These are phyloP conservation scores for Apamea monoglypha DNA, from an alignment of 2,888 invertebrate genomes.

Conservation along the genomic window DNA sequence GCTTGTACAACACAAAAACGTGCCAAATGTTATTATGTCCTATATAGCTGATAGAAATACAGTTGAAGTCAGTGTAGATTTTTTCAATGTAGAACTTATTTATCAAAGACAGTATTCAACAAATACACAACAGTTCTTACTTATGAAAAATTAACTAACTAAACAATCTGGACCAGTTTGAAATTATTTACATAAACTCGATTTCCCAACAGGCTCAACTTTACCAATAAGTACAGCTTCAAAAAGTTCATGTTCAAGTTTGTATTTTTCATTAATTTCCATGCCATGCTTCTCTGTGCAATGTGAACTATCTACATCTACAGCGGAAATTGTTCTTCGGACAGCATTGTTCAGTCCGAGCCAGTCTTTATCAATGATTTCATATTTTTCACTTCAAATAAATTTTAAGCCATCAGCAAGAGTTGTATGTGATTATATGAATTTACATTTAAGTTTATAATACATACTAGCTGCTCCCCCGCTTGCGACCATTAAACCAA, in stretches of 20 bases:
- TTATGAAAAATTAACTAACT: background rate
- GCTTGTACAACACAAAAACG: background rate
- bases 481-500: too few relatives aligned
- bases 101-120: background rate
- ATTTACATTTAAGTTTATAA: background rate
- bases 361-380: constrained; percentile 30
- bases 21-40: background rate
- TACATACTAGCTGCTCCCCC: too few relatives aligned
- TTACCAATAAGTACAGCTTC: background rate
- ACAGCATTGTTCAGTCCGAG: constrained; percentile 37
- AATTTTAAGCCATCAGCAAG: constrained; percentile 9
- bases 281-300: background rate
- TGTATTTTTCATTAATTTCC: constrained; percentile 1
- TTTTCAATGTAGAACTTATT: too few relatives aligned
- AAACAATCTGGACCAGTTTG: background rate
- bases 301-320: constrained; percentile 37
- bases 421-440: background rate
- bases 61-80: background rate
- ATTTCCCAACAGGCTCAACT: constrained; percentile 20
- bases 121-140: too few relatives aligned
- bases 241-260: background rate
- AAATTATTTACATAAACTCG: background rate
- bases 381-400: constrained; percentile 34
- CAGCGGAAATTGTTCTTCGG: constrained; percentile 46
- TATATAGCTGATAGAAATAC: background rate